Percentiles rank a stretch among this genome's conserved stretches.
Conservation (phyloP, 2,797 vertebrate species). For the Gambelia wislizenii region DNA sequence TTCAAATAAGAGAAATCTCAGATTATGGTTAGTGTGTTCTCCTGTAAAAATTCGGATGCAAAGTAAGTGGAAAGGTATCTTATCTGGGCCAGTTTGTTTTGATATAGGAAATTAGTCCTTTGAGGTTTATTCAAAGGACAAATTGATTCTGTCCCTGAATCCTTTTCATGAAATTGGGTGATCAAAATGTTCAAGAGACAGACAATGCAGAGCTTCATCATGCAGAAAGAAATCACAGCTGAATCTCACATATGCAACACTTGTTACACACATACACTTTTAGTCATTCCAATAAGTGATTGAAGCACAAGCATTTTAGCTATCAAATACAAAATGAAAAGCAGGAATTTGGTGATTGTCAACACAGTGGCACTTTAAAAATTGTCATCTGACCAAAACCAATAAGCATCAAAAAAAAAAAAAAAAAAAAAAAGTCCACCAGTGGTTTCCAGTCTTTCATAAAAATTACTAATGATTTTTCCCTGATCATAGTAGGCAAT, state of each 20-base stretch:
- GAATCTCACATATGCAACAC: neutral
- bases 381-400: neutral
- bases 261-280: neutral
- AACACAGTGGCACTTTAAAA: neutral
- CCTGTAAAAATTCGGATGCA: slow-evolving; percentile 1
- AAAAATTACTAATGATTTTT: no score
- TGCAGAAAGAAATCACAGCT: neutral
- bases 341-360: neutral
- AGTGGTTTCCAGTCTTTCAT: no score
- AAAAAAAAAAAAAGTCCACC: no score
- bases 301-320: neutral
- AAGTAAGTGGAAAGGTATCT: neutral
- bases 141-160: neutral
- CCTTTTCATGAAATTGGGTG: neutral
- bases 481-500: no score
- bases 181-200: neutral
- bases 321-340: neutral
- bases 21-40: neutral
- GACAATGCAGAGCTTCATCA: neutral
- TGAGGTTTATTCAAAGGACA: neutral
- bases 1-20: slow-evolving; percentile 38
- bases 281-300: neutral
- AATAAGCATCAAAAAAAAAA: no score
- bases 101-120: neutral
- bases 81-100: neutral